Evolutionary conservation across 2,888 invertebrate genomes (phyloP).

Genomic region (Clivina fossor): DNA sequence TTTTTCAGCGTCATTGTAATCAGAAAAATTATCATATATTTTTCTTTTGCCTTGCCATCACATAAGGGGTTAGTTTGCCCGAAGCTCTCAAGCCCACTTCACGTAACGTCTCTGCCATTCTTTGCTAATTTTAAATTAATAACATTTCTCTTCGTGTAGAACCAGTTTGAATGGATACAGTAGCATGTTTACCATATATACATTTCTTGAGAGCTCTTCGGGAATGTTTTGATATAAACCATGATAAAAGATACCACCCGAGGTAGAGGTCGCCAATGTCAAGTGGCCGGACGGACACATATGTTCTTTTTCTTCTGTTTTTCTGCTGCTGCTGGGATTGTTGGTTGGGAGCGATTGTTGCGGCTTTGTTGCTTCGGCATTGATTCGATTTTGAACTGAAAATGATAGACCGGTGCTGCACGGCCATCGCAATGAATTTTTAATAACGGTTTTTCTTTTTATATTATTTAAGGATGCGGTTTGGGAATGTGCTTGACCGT

Average conservation of each 20-base stretch:
- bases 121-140: constrained; percentile 32
- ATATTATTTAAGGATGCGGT: background rate
- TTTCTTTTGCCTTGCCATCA: constrained; percentile 9
- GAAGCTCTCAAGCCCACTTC: constrained; percentile 23
- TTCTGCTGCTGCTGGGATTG: too few relatives aligned
- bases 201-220: constrained; percentile 9
- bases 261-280: constrained; percentile 21
- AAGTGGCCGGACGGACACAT: constrained; percentile 6
- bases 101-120: constrained; percentile 30
- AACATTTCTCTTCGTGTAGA: constrained; percentile 17
- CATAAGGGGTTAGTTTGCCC: constrained; percentile 9
- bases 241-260: constrained; percentile 23
- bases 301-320: background rate
- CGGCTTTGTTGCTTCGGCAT: too few relatives aligned
- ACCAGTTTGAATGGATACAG: constrained; percentile 18
- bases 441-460: constrained; percentile 16
- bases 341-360: too few relatives aligned
- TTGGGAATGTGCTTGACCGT: constrained; percentile 3
- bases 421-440: constrained; percentile 18
- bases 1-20: constrained; percentile 19
- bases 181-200: background rate
- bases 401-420: constrained; percentile 15
- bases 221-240: constrained; percentile 25
- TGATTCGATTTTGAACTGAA: constrained; percentile 23
- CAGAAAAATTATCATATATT: constrained; percentile 27